These are phyloP conservation scores for Hucho hucho DNA, from an alignment of 2,113 vertebrate species.

Conservation along the genomic window DNA sequence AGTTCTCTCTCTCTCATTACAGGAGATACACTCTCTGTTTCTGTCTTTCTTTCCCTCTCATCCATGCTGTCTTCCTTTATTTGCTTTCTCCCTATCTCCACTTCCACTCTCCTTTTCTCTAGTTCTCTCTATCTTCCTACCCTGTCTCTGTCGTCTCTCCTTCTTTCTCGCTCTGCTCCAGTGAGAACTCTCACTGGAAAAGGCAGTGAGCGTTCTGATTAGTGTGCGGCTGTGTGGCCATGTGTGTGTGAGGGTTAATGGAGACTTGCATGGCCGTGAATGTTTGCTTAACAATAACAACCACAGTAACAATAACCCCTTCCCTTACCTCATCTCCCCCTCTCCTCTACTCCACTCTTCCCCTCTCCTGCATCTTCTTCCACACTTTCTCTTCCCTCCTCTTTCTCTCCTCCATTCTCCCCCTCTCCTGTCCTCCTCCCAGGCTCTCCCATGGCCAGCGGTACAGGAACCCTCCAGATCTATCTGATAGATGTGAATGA, in stretches of 20 bases:
- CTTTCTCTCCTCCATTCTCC: background rate
- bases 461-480: conserved; percentile 92
- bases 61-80: conserved; percentile 27
- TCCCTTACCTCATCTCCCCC: conserved; percentile 7
- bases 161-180: background rate
- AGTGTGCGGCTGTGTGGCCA: no score
- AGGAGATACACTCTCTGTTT: background rate
- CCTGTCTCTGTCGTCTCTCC: background rate
- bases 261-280: no score
- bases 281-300: no score
- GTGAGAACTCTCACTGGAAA: no score
- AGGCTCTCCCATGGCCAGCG: conserved; percentile 89
- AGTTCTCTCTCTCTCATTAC: background rate
- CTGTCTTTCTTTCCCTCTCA: conserved; percentile 11
- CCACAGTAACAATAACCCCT: background rate
- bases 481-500: conserved; percentile 97
- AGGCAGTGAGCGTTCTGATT: no score
- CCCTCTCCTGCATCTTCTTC: conserved; percentile 25
- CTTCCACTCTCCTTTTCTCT: conserved; percentile 8
- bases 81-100: conserved; percentile 24
- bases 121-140: background rate
- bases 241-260: no score
- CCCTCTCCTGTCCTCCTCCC: conserved; percentile 6
- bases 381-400: background rate
- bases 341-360: conserved; percentile 36